These are phyloP conservation scores for Smutsia gigantea DNA, from an alignment of 2,797 vertebrate species.

Conservation along the genomic window DNA sequence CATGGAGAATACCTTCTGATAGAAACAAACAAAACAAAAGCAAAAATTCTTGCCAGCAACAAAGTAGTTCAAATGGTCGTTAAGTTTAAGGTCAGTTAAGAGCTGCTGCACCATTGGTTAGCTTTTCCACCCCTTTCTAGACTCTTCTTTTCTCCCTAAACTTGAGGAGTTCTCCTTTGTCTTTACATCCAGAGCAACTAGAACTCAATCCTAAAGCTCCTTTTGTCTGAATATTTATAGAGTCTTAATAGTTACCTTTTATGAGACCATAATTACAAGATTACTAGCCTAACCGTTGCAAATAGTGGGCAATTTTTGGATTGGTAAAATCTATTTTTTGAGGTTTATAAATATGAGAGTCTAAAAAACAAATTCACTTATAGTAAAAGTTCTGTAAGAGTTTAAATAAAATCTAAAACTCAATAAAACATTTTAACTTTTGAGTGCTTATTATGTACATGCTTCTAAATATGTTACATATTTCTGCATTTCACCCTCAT, in stretches of 20 bases:
- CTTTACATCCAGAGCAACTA: neutral
- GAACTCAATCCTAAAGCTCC: neutral
- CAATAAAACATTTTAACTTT: neutral
- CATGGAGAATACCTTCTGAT: constrained; percentile 55
- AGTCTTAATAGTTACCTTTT: neutral
- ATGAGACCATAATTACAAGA: neutral
- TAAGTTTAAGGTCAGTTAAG: constrained; percentile 1
- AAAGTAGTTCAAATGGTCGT: neutral
- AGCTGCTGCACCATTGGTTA: neutral
- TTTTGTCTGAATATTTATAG: constrained; percentile 31
- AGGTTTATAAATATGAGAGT: neutral
- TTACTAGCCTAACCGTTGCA: neutral
- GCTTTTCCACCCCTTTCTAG: neutral
- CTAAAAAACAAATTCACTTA: neutral
- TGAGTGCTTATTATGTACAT: neutral
- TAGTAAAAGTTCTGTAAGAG: neutral
- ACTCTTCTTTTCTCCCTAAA: neutral
- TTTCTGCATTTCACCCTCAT: neutral
- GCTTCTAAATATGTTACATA: neutral
- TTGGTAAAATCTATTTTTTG: constrained; percentile 11
- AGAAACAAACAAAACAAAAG: constrained; percentile 54
- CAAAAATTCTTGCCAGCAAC: neutral
- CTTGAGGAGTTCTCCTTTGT: neutral
- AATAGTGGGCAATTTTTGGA: neutral
- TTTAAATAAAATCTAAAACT: neutral